These are phyloP conservation scores for Oryzias melastigma DNA, from an alignment of 2,113 vertebrate species.

Conservation along the genomic window DNA sequence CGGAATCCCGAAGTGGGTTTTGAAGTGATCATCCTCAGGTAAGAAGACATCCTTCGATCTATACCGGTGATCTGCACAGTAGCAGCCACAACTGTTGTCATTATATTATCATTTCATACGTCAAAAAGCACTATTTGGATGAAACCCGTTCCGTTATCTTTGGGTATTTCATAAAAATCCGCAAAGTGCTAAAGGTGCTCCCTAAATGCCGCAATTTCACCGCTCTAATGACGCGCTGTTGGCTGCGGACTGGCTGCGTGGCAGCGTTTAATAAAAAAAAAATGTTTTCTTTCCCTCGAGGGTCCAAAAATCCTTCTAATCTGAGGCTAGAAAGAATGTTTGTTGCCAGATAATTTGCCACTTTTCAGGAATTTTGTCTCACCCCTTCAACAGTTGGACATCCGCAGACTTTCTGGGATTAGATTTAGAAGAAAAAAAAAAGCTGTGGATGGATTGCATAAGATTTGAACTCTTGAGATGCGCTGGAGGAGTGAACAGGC, in stretches of 20 bases:
- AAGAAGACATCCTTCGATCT: conserved; percentile 13
- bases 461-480: conserved; percentile 17
- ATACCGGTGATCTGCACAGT: too few relatives aligned
- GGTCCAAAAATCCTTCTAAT: too few relatives aligned
- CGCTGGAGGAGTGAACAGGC: conserved; percentile 22
- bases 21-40: conserved; percentile 53
- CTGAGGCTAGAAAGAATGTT: too few relatives aligned
- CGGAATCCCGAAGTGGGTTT: conserved; percentile 30
- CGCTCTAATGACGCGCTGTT: not conserved
- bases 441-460: not conserved
- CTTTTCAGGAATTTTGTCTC: too few relatives aligned
- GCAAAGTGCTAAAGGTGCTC: conserved; percentile 22
- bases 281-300: too few relatives aligned
- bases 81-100: not conserved
- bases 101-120: not conserved
- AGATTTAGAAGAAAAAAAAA: not conserved
- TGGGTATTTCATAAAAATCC: conserved; percentile 4
- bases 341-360: too few relatives aligned
- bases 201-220: conserved; percentile 1
- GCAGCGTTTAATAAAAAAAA: too few relatives aligned
- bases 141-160: conserved; percentile 30
- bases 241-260: conserved; percentile 3
- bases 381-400: not conserved
- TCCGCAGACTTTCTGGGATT: not conserved
- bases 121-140: conserved; percentile 1